Percentiles rank a stretch among this genome's conserved stretches.
Conservation (phyloP, 2,113 vertebrate species). For the Orcinus orca region DNA sequence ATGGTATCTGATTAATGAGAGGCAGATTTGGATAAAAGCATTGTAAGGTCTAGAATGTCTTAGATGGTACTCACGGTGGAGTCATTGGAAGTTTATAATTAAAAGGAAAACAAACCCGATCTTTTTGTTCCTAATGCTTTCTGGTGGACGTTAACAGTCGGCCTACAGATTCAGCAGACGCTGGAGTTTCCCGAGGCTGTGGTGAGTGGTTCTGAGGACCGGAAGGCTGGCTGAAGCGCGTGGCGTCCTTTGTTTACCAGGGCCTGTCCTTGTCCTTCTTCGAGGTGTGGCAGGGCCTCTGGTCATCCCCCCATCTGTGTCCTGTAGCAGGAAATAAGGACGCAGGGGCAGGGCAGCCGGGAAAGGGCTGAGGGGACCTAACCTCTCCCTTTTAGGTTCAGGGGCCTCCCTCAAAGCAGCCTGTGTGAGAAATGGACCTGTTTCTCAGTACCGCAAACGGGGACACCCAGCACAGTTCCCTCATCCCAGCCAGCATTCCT, state of each 20-base stretch:
- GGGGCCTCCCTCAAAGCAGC: background rate
- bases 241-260: fast-evolving
- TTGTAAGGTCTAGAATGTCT: background rate
- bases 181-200: background rate
- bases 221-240: background rate
- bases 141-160: background rate
- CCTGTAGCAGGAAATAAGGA: background rate
- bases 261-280: background rate
- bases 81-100: background rate
- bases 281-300: background rate
- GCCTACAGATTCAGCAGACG: background rate
- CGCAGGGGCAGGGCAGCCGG: background rate
- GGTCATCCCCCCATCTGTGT: background rate
- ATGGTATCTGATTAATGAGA: background rate
- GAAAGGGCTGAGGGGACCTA: background rate
- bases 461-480: background rate
- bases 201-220: background rate
- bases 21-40: background rate
- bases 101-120: background rate
- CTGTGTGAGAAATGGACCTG: background rate
- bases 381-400: background rate
- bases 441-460: background rate
- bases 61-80: background rate
- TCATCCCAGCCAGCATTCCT: background rate
- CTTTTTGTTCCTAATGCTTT: background rate